phyloP scores from a whole-genome alignment of 2,113 vertebrate genomes.

The Siniperca chuatsi region DNA sequence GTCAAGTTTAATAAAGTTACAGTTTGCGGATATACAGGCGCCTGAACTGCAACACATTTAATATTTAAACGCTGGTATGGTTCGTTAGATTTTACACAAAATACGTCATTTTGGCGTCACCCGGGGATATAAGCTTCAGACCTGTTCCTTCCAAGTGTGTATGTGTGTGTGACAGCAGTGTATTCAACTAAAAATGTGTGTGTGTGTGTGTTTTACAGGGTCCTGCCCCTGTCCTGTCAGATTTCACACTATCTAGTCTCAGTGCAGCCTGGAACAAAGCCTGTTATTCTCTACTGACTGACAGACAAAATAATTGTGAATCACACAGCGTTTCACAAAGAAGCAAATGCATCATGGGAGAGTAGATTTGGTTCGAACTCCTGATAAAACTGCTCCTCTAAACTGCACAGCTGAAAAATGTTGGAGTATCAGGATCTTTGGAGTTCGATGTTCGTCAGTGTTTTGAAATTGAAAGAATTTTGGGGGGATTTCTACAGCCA shows the following conservation, averaged over 20 bases:
- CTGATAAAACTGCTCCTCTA: neutral
- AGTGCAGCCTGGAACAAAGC: constrained; percentile 4
- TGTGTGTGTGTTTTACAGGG: constrained; percentile 7
- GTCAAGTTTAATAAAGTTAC: neutral
- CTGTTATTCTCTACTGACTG: constrained; percentile 1
- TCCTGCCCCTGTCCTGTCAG: constrained; percentile 27
- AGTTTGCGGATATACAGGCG: no score
- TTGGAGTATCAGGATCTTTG: neutral
- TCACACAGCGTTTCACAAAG: neutral
- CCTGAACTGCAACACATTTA: no score
- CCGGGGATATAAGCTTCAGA: neutral
- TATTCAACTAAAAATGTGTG: neutral
- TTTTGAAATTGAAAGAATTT: neutral
- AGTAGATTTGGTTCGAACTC: neutral
- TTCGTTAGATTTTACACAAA: no score
- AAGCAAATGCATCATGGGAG: constrained; percentile 39
- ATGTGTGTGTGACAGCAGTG: neutral
- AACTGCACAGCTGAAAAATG: neutral
- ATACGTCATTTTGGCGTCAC: no score
- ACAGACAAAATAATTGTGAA: constrained; percentile 1
- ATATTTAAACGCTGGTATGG: no score
- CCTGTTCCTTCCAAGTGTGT: neutral
- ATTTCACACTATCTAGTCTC: constrained; percentile 52
- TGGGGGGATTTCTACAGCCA: no score
- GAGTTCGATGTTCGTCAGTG: neutral